Evolutionary conservation across 1,140 invertebrate species (phyloP).

Genomic region (Drosophila athabasca): DNA sequence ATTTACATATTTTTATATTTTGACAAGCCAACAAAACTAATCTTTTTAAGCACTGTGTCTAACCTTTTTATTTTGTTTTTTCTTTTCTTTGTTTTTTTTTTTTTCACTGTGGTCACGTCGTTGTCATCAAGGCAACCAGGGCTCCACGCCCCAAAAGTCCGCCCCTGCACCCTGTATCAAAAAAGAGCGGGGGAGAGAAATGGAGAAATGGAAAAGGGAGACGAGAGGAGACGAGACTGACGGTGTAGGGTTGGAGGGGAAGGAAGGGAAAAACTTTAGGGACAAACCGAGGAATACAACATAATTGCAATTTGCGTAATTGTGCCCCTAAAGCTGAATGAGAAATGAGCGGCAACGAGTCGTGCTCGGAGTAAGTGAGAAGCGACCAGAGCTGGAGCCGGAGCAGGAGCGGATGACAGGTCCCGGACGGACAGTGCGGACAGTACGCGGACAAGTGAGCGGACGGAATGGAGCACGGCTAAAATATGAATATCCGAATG

Average conservation of each 20-base stretch:
- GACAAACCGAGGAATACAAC: slow-evolving; percentile 62
- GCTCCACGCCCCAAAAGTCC: slow-evolving; percentile 19
- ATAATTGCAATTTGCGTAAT: slow-evolving; percentile 76
- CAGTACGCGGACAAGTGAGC: slow-evolving; percentile 1
- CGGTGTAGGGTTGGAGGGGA: not conserved
- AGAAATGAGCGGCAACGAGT: slow-evolving; percentile 62
- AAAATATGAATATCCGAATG: slow-evolving; percentile 64
- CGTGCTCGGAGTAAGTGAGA: slow-evolving; percentile 55
- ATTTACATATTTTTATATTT: not conserved
- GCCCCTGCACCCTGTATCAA: slow-evolving; percentile 19
- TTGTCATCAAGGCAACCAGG: slow-evolving; percentile 49
- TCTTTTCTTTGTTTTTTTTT: slow-evolving; percentile 46
- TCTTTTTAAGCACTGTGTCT: slow-evolving; percentile 18
- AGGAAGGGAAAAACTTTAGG: slow-evolving; percentile 44
- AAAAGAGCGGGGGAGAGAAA: not conserved
- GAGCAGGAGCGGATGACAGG: slow-evolving; percentile 22
- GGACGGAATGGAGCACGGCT: slow-evolving; percentile 26
- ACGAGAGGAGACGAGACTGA: too few relatives aligned
- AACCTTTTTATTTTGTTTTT: slow-evolving; percentile 35
- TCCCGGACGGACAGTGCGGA: slow-evolving; percentile 6
- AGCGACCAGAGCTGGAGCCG: slow-evolving; percentile 5
- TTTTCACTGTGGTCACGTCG: slow-evolving; percentile 56
- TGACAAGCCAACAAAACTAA: not conserved
- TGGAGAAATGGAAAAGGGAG: not conserved
- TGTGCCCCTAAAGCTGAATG: slow-evolving; percentile 72